phyloP scores from a whole-genome alignment of 1,140 invertebrate genomes.

The Oryzaephilus surinamensis region DNA sequence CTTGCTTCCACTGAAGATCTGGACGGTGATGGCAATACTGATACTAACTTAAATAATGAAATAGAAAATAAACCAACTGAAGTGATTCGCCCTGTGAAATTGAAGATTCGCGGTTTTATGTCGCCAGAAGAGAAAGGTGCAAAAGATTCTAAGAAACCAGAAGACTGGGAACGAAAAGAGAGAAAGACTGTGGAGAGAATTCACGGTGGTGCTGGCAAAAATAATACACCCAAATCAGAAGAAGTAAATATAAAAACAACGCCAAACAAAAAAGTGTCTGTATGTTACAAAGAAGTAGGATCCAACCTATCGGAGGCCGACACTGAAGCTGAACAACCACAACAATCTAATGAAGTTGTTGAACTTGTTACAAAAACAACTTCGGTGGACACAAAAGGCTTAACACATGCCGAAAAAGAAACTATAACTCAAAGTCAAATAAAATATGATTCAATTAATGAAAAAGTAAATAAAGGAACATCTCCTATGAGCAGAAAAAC shows the following conservation, averaged over 20 bases:
- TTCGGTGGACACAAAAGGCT: too few relatives aligned
- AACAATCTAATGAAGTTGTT: too few relatives aligned
- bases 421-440: constrained; percentile 4
- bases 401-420: too few relatives aligned
- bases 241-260: constrained; percentile 24
- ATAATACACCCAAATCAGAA: constrained; percentile 16
- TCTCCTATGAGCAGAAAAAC: constrained; percentile 35
- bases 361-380: not conserved
- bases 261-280: constrained; percentile 18
- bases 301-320: not conserved
- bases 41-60: too few relatives aligned
- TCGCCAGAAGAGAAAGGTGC: constrained; percentile 39
- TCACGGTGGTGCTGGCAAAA: constrained; percentile 37
- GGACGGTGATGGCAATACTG: constrained; percentile 13
- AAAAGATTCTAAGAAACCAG: constrained; percentile 37
- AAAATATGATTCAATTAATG: too few relatives aligned
- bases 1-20: constrained; percentile 35
- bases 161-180: constrained; percentile 36
- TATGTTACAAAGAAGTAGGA: too few relatives aligned
- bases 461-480: constrained; percentile 36
- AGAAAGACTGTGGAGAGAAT: constrained; percentile 35
- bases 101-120: constrained; percentile 21
- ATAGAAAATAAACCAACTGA: not conserved
- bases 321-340: not conserved
- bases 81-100: constrained; percentile 20